Percentiles rank a stretch among this genome's conserved stretches.
Evolutionary conservation across 2,888 invertebrate species (phyloP).

Genomic region (Sinelater perroti): DNA sequence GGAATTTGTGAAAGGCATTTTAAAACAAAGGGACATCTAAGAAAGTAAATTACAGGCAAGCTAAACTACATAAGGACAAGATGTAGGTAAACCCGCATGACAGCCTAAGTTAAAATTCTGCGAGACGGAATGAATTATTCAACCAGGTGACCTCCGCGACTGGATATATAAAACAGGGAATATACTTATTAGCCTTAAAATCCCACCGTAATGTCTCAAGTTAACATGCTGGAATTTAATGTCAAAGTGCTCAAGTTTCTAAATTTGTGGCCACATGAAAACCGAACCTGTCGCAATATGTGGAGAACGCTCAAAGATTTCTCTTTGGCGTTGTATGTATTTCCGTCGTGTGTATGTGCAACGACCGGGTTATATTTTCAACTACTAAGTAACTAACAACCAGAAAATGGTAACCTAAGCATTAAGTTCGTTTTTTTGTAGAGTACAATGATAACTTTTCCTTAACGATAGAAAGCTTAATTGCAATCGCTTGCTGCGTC

Average conservation of each 20-base stretch:
- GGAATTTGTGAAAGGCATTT: too few relatives aligned
- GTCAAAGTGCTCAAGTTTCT: conserved; percentile 4
- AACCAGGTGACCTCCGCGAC: neutral
- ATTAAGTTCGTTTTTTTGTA: conserved; percentile 20
- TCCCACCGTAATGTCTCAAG: conserved; percentile 2
- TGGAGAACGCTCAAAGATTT: conserved; percentile 7
- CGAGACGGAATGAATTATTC: conserved; percentile 12
- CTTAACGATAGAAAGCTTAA: conserved; percentile 31
- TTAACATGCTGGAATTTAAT: conserved; percentile 2
- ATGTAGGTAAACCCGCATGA: conserved; percentile 3
- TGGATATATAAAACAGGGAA: neutral
- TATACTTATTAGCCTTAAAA: neutral
- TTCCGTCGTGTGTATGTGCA: neutral
- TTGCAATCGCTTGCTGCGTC: conserved; percentile 24
- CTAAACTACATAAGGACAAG: conserved; percentile 9
- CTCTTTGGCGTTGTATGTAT: conserved; percentile 5
- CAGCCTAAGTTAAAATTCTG: neutral
- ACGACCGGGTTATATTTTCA: neutral
- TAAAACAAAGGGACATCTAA: too few relatives aligned
- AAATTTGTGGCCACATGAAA: conserved; percentile 6
- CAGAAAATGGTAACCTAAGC: too few relatives aligned
- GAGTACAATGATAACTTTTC: conserved; percentile 25
- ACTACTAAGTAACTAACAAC: conserved; percentile 1
- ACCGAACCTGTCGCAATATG: neutral
- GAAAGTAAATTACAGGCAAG: conserved; percentile 4